These are phyloP conservation scores for Polylopha cassiicola DNA, from an alignment of 2,888 invertebrate species.

Conservation along the genomic window DNA sequence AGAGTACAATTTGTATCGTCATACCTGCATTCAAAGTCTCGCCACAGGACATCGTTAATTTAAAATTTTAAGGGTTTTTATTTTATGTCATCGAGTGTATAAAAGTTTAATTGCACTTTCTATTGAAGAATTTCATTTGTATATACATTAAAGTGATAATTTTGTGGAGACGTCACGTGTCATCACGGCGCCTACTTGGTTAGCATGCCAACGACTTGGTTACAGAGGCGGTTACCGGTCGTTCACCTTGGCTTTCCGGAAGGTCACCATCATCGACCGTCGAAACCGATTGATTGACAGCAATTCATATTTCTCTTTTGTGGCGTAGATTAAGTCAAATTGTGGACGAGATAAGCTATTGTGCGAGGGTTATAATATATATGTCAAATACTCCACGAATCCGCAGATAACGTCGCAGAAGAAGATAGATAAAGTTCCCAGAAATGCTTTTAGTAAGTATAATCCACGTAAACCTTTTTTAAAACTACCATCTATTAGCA, in stretches of 20 bases:
- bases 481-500: too few relatives aligned
- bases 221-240: constrained; percentile 15
- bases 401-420: too few relatives aligned
- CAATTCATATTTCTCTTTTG: constrained; percentile 20
- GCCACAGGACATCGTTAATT: constrained; percentile 18
- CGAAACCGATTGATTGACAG: constrained; percentile 20
- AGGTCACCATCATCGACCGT: constrained; percentile 20
- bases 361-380: constrained; percentile 3
- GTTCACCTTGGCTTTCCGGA: constrained; percentile 24
- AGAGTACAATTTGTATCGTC: constrained; percentile 12
- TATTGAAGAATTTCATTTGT: constrained; percentile 14
- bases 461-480: too few relatives aligned
- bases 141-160: constrained; percentile 9
- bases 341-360: constrained; percentile 15
- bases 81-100: constrained; percentile 5
- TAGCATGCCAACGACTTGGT: constrained; percentile 11
- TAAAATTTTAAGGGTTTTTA: constrained; percentile 12
- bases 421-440: too few relatives aligned
- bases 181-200: constrained; percentile 8
- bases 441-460: too few relatives aligned
- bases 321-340: constrained; percentile 20
- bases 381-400: too few relatives aligned
- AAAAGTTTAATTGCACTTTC: constrained; percentile 11
- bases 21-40: not conserved
- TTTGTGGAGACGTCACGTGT: constrained; percentile 1